Base-by-base conservation (phyloP, 2,797 vertebrate genomes). In the Semaprochilodus insignis region DNA sequence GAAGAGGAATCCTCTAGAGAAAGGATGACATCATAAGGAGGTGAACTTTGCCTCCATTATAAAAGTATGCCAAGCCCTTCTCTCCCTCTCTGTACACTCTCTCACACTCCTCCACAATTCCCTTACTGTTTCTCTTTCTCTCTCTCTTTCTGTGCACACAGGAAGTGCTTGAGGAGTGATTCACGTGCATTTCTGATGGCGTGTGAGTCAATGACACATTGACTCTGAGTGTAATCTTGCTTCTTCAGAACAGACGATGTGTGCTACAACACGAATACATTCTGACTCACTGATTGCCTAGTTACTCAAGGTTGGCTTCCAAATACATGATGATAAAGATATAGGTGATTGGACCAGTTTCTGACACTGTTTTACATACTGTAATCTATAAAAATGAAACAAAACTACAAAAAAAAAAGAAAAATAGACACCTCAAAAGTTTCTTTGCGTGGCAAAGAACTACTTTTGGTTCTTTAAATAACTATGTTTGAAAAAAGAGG, bases 161-260 rank as follows among this genome's bases (percentile, higher is more conserved):
- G 91, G 90, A 92, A 90, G 91, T 88, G 88, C 77, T 69, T 36
- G 57, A 75, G 63, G 77, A 85, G 88, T 93, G 91, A 93, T 81
- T 93, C 90, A 91, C 81, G 52, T 81, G 66, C 31, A 34, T 21
- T 85, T 81, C 80, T 85, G 86, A 89, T 74, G 79, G 87, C 81
- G 48, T 15, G 74, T 80, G 85, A 88, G 85, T 90, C 86, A 85
- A 70, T 87, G 83, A 86, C 84, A 82, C 74, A 66, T 78, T 81
- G 85, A 82, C 63, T 89, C 62, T 55, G 25, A 84, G 71, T 36
- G 52, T 79, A 73, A 80, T 87, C 78, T 76, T 11, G 60, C 75
- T 83, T 54, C 57, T 63, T 81, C n/a, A n/a, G 70, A 82, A 82
- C 71, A 70, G 36, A 67, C 57, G 1, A 25, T 10, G 70, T 75